Conservation (phyloP, 2,888 invertebrate genomes). For the Microctonus hyperodae region DNA sequence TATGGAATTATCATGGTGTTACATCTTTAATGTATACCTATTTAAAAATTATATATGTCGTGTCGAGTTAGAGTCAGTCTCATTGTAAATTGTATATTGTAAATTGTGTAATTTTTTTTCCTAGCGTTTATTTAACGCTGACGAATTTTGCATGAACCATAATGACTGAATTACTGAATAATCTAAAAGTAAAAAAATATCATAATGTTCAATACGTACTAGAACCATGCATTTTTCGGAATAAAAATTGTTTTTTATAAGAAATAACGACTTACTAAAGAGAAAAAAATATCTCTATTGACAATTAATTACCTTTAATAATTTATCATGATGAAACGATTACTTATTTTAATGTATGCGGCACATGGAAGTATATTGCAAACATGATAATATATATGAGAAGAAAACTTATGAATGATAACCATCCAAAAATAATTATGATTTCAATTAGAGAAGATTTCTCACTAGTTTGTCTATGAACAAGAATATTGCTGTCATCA, state of each 20-base stretch:
- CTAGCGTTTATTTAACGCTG: not conserved
- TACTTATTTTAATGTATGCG: not conserved
- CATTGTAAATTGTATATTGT: conserved; percentile 6
- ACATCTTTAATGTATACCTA: not conserved
- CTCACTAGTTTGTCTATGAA: conserved; percentile 33
- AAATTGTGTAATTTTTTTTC: not conserved
- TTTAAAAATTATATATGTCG: not conserved
- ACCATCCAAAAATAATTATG: conserved; percentile 48
- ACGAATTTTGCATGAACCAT: not conserved
- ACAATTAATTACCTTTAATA: not conserved
- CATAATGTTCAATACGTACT: not conserved
- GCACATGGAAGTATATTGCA: not conserved
- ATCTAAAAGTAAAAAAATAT: not conserved
- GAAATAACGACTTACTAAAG: not conserved
- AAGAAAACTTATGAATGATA: conserved; percentile 44
- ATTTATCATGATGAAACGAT: not conserved
- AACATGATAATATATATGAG: conserved; percentile 48
- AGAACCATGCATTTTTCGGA: not conserved
- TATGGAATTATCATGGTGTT: not conserved
- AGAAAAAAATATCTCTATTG: not conserved
- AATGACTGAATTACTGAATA: not conserved
- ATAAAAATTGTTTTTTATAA: not conserved
- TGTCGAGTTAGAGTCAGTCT: not conserved
- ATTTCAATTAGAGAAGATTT: conserved; percentile 46
- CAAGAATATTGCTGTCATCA: conserved; percentile 46